phyloP scores from a whole-genome alignment of 2,113 vertebrate genomes.

The Cavia porcellus region DNA sequence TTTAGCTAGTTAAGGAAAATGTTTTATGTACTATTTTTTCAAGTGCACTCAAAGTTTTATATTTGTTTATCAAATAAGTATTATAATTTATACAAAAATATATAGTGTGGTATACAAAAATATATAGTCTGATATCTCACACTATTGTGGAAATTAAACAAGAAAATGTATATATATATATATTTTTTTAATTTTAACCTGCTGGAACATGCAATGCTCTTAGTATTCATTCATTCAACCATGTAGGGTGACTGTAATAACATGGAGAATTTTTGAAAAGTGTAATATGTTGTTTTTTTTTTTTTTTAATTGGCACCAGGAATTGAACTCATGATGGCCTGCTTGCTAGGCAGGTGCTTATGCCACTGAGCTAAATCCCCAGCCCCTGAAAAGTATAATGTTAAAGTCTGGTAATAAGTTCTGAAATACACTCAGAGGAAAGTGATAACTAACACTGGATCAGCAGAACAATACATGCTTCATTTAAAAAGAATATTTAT shows the following conservation, averaged over 20 bases:
- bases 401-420: not conserved
- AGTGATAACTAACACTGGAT: not conserved
- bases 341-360: too few species aligned
- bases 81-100: conserved; percentile 93
- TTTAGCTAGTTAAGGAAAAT: conserved; percentile 92
- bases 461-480: not conserved
- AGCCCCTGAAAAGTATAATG: conserved; percentile 12
- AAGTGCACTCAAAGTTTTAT: conserved; percentile 99
- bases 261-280: conserved; percentile 10
- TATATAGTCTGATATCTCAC: not conserved
- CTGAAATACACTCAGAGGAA: not conserved
- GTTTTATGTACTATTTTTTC: conserved; percentile 95
- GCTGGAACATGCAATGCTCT: not conserved
- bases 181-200: not conserved
- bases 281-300: too few species aligned
- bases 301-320: too few species aligned
- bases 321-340: too few species aligned
- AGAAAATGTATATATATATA: not conserved
- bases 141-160: not conserved
- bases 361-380: too few species aligned
- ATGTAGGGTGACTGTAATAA: not conserved
- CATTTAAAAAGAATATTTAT: not conserved
- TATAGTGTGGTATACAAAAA: not conserved
- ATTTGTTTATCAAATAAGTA: conserved; percentile 99
- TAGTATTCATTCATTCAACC: not conserved